phyloP scores from a whole-genome alignment of 1,140 invertebrate species.

The Drosophila insularis region DNA sequence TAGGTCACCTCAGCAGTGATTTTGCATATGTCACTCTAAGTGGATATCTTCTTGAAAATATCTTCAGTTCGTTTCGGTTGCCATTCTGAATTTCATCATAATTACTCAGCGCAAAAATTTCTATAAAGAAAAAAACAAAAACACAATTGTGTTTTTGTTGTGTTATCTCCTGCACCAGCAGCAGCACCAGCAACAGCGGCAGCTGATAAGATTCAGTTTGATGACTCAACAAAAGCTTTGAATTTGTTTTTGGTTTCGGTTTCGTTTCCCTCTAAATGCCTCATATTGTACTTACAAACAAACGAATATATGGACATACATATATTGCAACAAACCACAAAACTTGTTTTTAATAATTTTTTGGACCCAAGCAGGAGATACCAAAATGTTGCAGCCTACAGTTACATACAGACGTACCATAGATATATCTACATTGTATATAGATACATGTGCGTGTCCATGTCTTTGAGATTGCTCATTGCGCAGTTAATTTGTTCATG shows the following conservation, averaged over 20 bases:
- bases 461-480: slow-evolving; percentile 58
- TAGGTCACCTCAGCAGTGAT: neutral
- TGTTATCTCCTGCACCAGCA: slow-evolving; percentile 18
- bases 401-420: slow-evolving; percentile 23
- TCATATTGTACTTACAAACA: neutral
- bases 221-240: slow-evolving; percentile 35
- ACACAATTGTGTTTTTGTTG: slow-evolving; percentile 2
- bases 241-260: slow-evolving; percentile 12
- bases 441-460: slow-evolving; percentile 34
- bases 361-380: slow-evolving; percentile 28
- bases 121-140: slow-evolving; percentile 17
- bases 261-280: neutral
- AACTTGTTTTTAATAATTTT: slow-evolving; percentile 60
- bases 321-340: slow-evolving; percentile 41
- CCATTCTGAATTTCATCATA: slow-evolving; percentile 10
- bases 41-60: slow-evolving; percentile 4
- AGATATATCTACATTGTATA: slow-evolving; percentile 23
- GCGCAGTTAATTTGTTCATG: slow-evolving; percentile 78
- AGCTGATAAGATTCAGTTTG: slow-evolving; percentile 35
- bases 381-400: slow-evolving; percentile 37
- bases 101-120: slow-evolving; percentile 39
- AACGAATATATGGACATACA: neutral
- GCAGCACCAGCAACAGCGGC: slow-evolving; percentile 1
- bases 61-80: slow-evolving; percentile 4
- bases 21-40: neutral